Evolutionary conservation across 2,888 invertebrate species (phyloP).

Genomic region (Bibio marci): DNA sequence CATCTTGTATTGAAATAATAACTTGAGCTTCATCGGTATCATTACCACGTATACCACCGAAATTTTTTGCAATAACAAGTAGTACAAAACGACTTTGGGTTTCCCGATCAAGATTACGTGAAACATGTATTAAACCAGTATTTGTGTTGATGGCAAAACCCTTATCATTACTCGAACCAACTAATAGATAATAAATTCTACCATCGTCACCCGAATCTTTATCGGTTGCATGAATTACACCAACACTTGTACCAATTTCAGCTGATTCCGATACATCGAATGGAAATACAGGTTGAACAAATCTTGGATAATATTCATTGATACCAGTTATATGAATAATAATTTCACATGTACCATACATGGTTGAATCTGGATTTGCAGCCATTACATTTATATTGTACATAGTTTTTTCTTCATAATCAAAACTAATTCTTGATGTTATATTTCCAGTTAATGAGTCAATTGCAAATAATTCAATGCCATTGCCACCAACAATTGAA

Average conservation of each 20-base stretch:
- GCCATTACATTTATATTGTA: slow-evolving; percentile 67
- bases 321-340: slow-evolving; percentile 64
- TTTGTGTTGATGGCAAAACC: slow-evolving; percentile 76
- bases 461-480: slow-evolving; percentile 59
- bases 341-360: slow-evolving; percentile 58
- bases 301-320: slow-evolving; percentile 78
- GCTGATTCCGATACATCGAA: slow-evolving; percentile 88
- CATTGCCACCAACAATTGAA: slow-evolving; percentile 58
- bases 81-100: slow-evolving; percentile 77
- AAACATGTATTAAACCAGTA: slow-evolving; percentile 69
- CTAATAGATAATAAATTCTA: slow-evolving; percentile 76
- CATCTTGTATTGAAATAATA: slow-evolving; percentile 84
- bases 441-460: slow-evolving; percentile 60
- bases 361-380: slow-evolving; percentile 68
- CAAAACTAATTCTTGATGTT: slow-evolving; percentile 57
- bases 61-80: slow-evolving; percentile 87
- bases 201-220: slow-evolving; percentile 80
- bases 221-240: slow-evolving; percentile 73
- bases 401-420: slow-evolving; percentile 65
- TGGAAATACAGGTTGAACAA: slow-evolving; percentile 76
- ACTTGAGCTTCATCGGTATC: slow-evolving; percentile 93
- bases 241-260: slow-evolving; percentile 67
- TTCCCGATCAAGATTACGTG: slow-evolving; percentile 66
- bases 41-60: slow-evolving; percentile 83
- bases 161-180: slow-evolving; percentile 81